phyloP scores from a whole-genome alignment of 2,797 vertebrate genomes.

The Champsocephalus gunnari region DNA sequence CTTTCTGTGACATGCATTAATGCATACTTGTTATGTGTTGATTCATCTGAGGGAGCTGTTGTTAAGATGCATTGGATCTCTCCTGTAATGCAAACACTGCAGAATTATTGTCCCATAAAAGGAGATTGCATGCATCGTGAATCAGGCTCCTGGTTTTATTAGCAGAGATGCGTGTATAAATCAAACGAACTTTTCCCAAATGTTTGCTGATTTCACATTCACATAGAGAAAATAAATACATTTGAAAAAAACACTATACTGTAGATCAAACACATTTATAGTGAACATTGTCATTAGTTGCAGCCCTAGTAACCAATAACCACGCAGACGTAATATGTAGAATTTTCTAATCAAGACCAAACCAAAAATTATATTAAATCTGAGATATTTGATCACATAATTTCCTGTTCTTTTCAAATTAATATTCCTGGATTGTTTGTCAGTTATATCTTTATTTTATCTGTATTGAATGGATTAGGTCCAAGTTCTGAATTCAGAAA shows the following conservation, averaged over 20 bases:
- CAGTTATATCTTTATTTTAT: not conserved
- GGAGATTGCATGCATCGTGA: not conserved
- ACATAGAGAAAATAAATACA: not conserved
- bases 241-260: not conserved
- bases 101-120: not conserved
- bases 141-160: not conserved
- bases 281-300: not conserved
- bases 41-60: not conserved
- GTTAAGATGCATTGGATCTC: conserved; percentile 1
- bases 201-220: not conserved
- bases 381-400: not conserved
- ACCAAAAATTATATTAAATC: too few species aligned
- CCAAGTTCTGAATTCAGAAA: not conserved
- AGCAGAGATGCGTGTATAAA: not conserved
- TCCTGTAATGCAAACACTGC: not conserved
- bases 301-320: not conserved
- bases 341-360: not conserved
- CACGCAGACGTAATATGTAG: too few species aligned
- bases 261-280: not conserved
- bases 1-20: not conserved
- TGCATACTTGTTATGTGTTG: not conserved
- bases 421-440: not conserved
- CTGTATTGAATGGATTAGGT: not conserved
- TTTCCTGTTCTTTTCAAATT: not conserved
- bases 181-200: not conserved